phyloP scores from a whole-genome alignment of 2,888 invertebrate genomes.

The Synanthedon formicaeformis region DNA sequence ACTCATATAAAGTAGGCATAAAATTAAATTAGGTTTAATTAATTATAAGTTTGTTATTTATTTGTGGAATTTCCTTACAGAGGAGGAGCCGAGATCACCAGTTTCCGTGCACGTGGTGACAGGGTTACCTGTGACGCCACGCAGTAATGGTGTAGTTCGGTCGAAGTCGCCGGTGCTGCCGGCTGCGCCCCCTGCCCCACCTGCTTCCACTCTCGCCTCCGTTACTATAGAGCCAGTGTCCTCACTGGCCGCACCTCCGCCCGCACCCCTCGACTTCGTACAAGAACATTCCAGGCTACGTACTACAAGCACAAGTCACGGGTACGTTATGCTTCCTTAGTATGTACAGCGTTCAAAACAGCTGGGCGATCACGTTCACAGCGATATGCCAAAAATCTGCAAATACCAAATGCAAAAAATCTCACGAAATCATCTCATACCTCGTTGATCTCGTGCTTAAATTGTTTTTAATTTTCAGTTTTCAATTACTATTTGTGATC shows the following conservation, averaged over 20 bases:
- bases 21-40: no score
- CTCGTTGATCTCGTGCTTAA: no score
- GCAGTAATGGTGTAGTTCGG: conserved; percentile 46
- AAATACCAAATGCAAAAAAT: no score
- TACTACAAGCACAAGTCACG: conserved; percentile 57
- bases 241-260: conserved; percentile 17
- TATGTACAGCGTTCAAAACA: conserved; percentile 47
- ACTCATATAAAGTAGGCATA: no score
- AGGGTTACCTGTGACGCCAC: conserved; percentile 43
- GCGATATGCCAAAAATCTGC: not conserved
- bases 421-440: no score
- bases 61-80: not conserved
- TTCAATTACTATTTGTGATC: no score
- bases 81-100: conserved; percentile 59
- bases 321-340: conserved; percentile 54
- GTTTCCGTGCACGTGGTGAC: conserved; percentile 53
- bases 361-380: conserved; percentile 36
- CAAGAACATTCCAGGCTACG: conserved; percentile 69
- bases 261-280: conserved; percentile 50
- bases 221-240: conserved; percentile 19
- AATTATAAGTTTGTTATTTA: not conserved
- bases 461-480: no score
- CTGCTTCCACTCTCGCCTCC: conserved; percentile 19
- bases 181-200: conserved; percentile 15
- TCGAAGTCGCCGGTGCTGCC: conserved; percentile 23